Percentiles rank a stretch among this genome's conserved stretches.
Conservation (phyloP, 2,888 invertebrate species). For the Megamerina dolium region DNA sequence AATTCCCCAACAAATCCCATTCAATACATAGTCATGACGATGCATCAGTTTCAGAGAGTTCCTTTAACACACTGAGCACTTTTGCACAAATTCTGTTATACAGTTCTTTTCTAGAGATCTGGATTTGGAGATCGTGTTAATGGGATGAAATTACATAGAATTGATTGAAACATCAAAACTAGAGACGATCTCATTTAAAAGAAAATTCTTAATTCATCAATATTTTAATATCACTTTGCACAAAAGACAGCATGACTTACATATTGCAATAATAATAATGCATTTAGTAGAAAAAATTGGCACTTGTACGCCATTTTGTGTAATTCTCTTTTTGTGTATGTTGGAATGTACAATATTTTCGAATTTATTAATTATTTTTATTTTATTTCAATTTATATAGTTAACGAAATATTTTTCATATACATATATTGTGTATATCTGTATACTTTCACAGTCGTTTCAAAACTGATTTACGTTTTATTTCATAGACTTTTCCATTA, state of each 20-base stretch:
- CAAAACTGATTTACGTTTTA: slow-evolving; percentile 24
- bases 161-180: neutral
- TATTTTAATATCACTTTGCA: neutral
- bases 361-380: too few relatives aligned
- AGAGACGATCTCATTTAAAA: neutral
- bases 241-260: neutral
- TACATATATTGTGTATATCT: slow-evolving; percentile 16
- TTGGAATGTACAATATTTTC: neutral
- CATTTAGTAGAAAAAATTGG: slow-evolving; percentile 18
- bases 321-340: slow-evolving; percentile 2
- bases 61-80: too few relatives aligned
- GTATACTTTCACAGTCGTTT: slow-evolving; percentile 20
- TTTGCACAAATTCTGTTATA: too few relatives aligned
- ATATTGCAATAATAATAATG: slow-evolving; percentile 10
- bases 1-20: too few relatives aligned
- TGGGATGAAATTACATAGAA: too few relatives aligned
- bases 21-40: too few relatives aligned
- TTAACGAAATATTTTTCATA: neutral
- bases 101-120: too few relatives aligned
- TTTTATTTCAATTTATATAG: neutral
- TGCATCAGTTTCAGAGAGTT: too few relatives aligned
- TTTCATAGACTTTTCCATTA: too few relatives aligned
- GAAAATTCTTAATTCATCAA: neutral
- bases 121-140: too few relatives aligned
- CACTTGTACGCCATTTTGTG: slow-evolving; percentile 20